A percentile compares a stretch with the other conserved stretches of the same genome.
phyloP scores from a whole-genome alignment of 2,113 vertebrate genomes.

The Hydrochoerus hydrochaeris region DNA sequence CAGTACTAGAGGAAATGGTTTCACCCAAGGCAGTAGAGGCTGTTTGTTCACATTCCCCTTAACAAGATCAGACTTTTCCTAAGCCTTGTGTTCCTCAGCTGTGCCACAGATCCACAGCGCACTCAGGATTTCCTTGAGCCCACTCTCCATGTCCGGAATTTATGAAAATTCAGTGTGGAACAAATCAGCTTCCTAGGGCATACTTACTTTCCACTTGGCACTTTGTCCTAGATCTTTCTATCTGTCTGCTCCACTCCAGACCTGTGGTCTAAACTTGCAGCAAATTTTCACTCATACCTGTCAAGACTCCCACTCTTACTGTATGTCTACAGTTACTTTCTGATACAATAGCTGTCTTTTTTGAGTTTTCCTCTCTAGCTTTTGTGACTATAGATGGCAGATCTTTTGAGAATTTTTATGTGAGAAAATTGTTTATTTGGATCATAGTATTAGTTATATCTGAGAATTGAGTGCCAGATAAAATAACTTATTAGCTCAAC shows the following conservation, averaged over 20 bases:
- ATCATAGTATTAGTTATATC: not conserved
- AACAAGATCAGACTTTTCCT: not conserved
- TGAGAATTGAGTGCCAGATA: not conserved
- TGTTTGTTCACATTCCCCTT: not conserved
- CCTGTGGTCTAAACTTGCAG: not conserved
- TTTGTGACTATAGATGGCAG: not conserved
- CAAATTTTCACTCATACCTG: not conserved
- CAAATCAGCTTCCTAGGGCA: not conserved
- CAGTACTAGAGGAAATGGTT: rapidly evolving
- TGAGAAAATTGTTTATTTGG: not conserved
- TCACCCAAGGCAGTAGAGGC: not conserved
- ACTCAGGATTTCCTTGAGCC: too few species aligned
- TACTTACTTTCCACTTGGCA: not conserved
- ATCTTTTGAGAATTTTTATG: not conserved
- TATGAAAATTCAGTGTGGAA: not conserved
- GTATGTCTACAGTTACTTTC: not conserved
- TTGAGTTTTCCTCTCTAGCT: not conserved
- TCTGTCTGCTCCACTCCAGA: not conserved
- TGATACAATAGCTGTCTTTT: not conserved
- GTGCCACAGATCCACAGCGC: not conserved
- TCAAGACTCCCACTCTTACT: not conserved
- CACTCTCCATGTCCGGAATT: not conserved
- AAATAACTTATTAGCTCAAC: not conserved
- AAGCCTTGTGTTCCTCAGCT: not conserved
- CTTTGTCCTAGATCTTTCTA: not conserved